These are phyloP conservation scores for Gallinago nigripennis DNA, from an alignment of 2,797 vertebrate genomes.

Conservation along the genomic window DNA sequence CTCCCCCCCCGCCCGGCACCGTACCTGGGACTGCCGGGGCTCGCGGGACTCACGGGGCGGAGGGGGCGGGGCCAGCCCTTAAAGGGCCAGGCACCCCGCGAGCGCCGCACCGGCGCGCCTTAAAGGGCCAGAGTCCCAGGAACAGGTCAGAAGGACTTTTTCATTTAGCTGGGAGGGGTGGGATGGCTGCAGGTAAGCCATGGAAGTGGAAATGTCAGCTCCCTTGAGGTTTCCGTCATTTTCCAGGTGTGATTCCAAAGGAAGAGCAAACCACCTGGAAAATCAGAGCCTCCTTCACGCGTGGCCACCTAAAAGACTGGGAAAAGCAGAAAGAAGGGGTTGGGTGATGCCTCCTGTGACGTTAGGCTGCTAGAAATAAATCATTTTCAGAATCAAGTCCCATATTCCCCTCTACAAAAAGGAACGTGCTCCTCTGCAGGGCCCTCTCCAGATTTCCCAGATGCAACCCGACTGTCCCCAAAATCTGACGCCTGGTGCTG, in stretches of 20 bases:
- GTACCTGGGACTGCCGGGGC: not conserved
- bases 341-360: not conserved
- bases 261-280: not conserved
- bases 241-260: not conserved
- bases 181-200: not conserved
- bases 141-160: not conserved
- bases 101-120: not conserved
- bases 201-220: not conserved
- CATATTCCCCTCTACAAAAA: not conserved
- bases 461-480: not conserved
- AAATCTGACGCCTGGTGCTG: not conserved
- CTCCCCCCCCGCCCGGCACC: not conserved
- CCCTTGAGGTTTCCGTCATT: not conserved
- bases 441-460: not conserved
- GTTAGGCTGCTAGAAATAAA: not conserved
- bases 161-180: not conserved
- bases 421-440: not conserved
- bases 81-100: not conserved
- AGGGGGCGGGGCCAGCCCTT: conserved; percentile 11
- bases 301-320: not conserved
- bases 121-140: not conserved
- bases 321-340: not conserved
- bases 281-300: not conserved
- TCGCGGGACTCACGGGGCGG: not conserved
- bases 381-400: not conserved